Conservation (phyloP, 2,113 vertebrate species). For the Pan troglodytes region NHGRI_mPanTro3-v2.1_pri NC_072418.2:8603501-8604000, state of each 20-base stretch:
- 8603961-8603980: background rate
- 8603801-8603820: background rate
- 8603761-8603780: background rate
- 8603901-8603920: background rate
- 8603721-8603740: background rate
- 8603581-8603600: background rate
- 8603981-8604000: background rate
- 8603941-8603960: background rate
- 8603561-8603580: background rate
- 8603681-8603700: background rate
- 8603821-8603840: background rate
- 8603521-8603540: no score
- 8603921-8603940: background rate
- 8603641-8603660: background rate
- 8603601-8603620: background rate
- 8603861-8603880: background rate
- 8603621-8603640: background rate
- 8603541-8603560: background rate
- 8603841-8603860: background rate
- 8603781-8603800: background rate
- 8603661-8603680: background rate
- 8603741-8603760: background rate
- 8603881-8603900: accelerated
- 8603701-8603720: background rate
- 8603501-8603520: background rate